These are phyloP conservation scores for Dysidea cf. avara DNA, from an alignment of 37 sponge, comb jelly and placozoan genomes.

Conservation along the genomic window DNA sequence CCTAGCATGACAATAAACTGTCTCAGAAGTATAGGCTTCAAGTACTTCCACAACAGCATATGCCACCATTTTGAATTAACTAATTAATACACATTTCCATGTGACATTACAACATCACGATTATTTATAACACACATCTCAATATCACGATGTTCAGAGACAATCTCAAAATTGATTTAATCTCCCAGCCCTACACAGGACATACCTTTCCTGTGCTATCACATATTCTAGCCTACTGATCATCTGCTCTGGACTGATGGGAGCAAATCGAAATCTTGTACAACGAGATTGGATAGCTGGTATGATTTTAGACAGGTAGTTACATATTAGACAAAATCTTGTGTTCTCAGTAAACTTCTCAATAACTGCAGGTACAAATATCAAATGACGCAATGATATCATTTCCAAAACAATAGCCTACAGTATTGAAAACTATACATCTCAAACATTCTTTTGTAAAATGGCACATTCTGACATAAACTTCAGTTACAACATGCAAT, in stretches of 20 bases:
- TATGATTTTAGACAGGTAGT: slow-evolving; percentile 94
- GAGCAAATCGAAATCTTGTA: slow-evolving; percentile 96
- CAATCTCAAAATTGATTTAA: too few species aligned
- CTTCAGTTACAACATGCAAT: not conserved
- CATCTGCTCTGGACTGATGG: slow-evolving; percentile 85
- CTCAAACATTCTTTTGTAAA: not conserved
- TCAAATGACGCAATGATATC: too few species aligned
- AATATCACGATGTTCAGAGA: too few species aligned
- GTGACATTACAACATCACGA: too few species aligned
- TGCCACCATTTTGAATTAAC: too few species aligned
- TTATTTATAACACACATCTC: too few species aligned
- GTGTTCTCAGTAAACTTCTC: slow-evolving; percentile 98
- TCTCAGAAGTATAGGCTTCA: too few species aligned
- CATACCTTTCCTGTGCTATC: slow-evolving; percentile 80
- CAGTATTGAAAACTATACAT: too few species aligned
- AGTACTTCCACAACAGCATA: too few species aligned
- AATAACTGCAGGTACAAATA: slow-evolving; percentile 74
- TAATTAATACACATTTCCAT: too few species aligned
- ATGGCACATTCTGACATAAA: not conserved
- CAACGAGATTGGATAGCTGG: slow-evolving; percentile 98
- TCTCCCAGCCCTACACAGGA: too few species aligned
- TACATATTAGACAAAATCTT: slow-evolving; percentile 96
- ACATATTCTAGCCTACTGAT: slow-evolving; percentile 72
- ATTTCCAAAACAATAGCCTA: too few species aligned
- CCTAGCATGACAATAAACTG: not conserved